Conservation (phyloP, 2,888 invertebrate species). For the Germaria angustata region DNA sequence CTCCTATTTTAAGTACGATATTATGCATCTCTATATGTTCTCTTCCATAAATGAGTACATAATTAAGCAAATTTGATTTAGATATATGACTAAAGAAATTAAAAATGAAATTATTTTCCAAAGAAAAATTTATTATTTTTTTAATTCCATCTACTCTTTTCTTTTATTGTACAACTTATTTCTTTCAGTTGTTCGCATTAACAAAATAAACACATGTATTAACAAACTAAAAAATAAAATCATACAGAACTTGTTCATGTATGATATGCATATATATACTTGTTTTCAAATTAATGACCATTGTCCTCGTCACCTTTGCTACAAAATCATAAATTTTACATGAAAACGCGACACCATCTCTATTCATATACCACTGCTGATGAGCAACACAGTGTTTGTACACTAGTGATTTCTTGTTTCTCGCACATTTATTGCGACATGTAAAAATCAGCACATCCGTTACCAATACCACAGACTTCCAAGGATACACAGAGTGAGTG, state of each 20-base stretch:
- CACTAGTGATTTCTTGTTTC: conserved; percentile 17
- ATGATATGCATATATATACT: conserved; percentile 1
- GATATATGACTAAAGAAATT: too few species aligned
- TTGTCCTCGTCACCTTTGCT: conserved; percentile 68
- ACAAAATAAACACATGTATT: conserved; percentile 9
- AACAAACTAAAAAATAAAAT: background rate
- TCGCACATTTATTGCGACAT: conserved; percentile 58
- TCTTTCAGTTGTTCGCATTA: background rate
- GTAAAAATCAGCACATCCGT: conserved; percentile 67
- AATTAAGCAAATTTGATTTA: too few species aligned
- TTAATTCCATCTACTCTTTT: background rate
- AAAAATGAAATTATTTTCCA: too few species aligned
- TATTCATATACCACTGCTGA: conserved; percentile 69
- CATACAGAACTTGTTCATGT: conserved; percentile 38
- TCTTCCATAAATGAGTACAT: too few species aligned
- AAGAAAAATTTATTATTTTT: too few species aligned
- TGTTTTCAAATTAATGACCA: conserved; percentile 67
- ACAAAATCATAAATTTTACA: conserved; percentile 75
- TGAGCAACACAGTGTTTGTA: conserved; percentile 9
- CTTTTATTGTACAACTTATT: background rate
- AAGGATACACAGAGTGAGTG: conserved; percentile 44
- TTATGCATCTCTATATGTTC: too few species aligned
- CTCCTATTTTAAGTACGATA: background rate
- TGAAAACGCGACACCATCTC: conserved; percentile 70
- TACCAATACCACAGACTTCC: conserved; percentile 50